Evolutionary conservation across 2,888 invertebrate species (phyloP), one percentile per base, ranked within the genome.

Genomic region (Spilarctia lutea): DNA sequence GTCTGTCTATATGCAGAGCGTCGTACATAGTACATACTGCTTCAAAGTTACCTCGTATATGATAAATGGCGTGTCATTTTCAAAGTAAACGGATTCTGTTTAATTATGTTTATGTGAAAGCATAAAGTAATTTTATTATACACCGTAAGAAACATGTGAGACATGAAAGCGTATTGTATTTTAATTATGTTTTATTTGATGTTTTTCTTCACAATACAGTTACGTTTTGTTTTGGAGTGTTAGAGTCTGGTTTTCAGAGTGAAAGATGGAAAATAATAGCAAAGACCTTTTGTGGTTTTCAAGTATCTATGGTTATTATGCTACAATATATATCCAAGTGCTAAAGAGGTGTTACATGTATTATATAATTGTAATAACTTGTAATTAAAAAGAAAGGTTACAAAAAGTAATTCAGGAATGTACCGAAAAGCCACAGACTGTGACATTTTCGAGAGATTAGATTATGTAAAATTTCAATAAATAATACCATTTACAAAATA

Each of bases 1-100:
- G 74, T 39, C 65, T 35, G 48, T 65, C 16, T 69, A 48, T 74
- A 69, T 74, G 73, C 42, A 3, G 24, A 65, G 39, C 33, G 42
- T 60, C 27, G 27, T 63, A 63, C 65, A 65, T 66, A 42, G 74
- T 42, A 52, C 30, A 66, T 74, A 48, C 35, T 45, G 70, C 56
- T 42, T 70, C 24, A 42, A 65, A 69, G 66, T 68, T 45, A 11
- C 52, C 6, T 27, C 27, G 4, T 42, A 7, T n/a, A 33, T 24
- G 63, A 60, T 48, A 69, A 27, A 39, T 66, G 56, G 33, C 39
- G 65, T 69, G 39, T 52, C 48, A 67, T 1, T 42, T 71, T 45
- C 60, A 45, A 68, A 48, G 68, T 30, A 33, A 24, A 68, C 30
- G 30, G 8, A 30, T 48, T 48, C 24, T 48, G 33, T 33, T 33